Conservation (phyloP, 2,113 vertebrate genomes). For the Melanerpes formicivorus region DNA sequence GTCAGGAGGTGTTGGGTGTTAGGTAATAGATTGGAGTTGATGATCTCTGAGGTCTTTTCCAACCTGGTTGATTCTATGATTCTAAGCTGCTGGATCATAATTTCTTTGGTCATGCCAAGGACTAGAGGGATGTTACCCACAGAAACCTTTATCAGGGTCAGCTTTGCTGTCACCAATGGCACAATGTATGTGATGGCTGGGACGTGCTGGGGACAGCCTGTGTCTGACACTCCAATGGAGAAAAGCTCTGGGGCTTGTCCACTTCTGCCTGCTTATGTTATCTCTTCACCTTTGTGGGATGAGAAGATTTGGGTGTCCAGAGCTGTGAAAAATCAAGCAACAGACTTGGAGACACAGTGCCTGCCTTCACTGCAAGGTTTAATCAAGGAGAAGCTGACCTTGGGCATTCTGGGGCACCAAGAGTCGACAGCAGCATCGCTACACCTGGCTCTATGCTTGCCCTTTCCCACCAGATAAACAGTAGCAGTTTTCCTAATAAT, state of each 20-base stretch:
- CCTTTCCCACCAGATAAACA: neutral
- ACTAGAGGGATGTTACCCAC: neutral
- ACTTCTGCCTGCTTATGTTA: rapidly evolving
- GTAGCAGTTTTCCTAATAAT: neutral
- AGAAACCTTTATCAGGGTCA: neutral
- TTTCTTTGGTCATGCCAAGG: rapidly evolving
- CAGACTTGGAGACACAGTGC: neutral
- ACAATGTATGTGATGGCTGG: no score
- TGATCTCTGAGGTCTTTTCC: no score
- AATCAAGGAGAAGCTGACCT: neutral
- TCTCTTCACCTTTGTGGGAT: no score
- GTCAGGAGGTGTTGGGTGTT: no score
- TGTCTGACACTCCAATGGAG: rapidly evolving
- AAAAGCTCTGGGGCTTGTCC: neutral
- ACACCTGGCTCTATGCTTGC: neutral
- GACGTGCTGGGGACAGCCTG: rapidly evolving
- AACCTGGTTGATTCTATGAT: no score
- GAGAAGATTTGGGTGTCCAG: neutral
- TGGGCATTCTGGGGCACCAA: rapidly evolving
- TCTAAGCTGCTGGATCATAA: neutral
- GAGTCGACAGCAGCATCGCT: neutral
- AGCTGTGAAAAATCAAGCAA: neutral
- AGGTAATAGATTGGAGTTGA: no score
- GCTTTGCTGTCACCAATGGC: neutral
- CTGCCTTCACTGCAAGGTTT: neutral